Conservation (phyloP, 2,888 invertebrate species). For the Drosophila rellima region DNA sequence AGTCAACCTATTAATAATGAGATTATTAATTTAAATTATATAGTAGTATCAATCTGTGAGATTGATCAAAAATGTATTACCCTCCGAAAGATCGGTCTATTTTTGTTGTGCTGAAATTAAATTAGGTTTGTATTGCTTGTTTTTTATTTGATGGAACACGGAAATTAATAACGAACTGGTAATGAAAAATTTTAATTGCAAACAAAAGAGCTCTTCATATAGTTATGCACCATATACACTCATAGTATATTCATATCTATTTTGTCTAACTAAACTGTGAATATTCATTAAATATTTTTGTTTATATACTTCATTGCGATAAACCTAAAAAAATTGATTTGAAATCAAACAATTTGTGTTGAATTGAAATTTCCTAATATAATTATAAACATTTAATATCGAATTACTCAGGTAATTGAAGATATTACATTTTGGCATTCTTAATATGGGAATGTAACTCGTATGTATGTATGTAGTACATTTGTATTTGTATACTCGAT, state of each 20-base stretch:
- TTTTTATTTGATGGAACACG: not conserved
- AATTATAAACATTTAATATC: conserved; percentile 2
- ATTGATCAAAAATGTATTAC: no score
- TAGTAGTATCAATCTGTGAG: no score
- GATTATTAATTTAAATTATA: no score
- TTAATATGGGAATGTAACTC: conserved; percentile 17
- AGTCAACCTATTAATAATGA: no score
- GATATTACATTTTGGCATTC: conserved; percentile 5
- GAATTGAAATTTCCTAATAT: not conserved
- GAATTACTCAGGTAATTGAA: not conserved
- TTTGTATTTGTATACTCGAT: conserved; percentile 44
- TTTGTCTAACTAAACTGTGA: not conserved
- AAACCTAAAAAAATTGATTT: not conserved
- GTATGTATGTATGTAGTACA: conserved; percentile 31
- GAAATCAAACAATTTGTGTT: not conserved
- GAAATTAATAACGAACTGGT: not conserved
- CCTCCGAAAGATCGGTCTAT: no score
- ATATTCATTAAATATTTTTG: not conserved
- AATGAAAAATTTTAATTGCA: not conserved
- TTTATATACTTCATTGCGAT: not conserved
- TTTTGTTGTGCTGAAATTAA: no score
- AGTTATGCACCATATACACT: not conserved
- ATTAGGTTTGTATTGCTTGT: not conserved
- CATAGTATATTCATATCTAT: not conserved
- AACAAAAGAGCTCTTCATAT: not conserved